Evolutionary conservation across 2,797 vertebrate species (phyloP), one percentile per base, ranked within the genome.

Genomic region (Synanceia verrucosa): DNA sequence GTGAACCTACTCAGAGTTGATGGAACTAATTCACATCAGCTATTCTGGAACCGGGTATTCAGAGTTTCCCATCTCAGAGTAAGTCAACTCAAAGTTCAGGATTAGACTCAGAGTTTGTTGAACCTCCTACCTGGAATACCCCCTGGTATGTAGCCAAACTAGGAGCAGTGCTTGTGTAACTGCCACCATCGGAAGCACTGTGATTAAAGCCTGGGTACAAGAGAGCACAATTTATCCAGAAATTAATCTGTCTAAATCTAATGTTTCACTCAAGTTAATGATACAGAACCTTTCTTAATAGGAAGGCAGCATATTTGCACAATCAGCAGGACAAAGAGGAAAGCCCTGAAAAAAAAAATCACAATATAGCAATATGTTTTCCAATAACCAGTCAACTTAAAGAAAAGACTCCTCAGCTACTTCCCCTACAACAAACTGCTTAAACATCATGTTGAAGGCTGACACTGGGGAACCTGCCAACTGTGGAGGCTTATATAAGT

Each of bases 271-370:
- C 0, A 0, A 12, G 2, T 1, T 1, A 1, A 1, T 18, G 1
- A 61, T 5, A 21, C 10, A 3, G 50, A 33, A 81, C 82, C 82
- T 37, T 43, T 29, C 2, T 61, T 26, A 4, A 69, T 1, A 47
- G 76, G 70, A 1, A 33, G 0, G 7, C 73, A 74, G 29, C 34
- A 58, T 9, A 46, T n/a, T 4, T 70, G 24, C 59, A 61, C 57
- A 57, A 47, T 24, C 52, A 84, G 65, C 69, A 77, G 3, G 37
- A 43, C 60, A 51, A 73, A 48, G 18, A 84, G 26, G 24, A 23
- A 28, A 60, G 12, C 18, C 52, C 76, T 81, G 52, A 21, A 71
- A 55, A 2, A 7, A 29, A 48, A 33, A 2, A 18, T 28, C 1
- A 68, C 21, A 48, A 34, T 3, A 39, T 2, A 51, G 31, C 9